Percentiles rank a stretch among this genome's conserved stretches.
These are phyloP conservation scores for Oceanites oceanicus DNA, from an alignment of 2,113 vertebrate genomes.

Conservation along the genomic window DNA sequence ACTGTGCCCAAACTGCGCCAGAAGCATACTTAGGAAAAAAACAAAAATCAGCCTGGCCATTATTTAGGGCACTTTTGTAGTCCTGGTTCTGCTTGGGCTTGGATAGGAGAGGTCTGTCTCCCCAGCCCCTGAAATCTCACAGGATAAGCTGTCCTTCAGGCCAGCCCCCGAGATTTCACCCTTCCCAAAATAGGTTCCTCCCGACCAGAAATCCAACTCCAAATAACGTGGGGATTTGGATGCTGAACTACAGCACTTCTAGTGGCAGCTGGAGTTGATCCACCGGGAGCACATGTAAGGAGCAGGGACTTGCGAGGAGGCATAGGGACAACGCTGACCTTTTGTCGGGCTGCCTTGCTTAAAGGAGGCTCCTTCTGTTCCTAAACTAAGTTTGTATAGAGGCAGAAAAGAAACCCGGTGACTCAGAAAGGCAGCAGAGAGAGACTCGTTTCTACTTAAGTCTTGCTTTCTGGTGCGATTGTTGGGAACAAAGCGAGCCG, in stretches of 20 bases:
- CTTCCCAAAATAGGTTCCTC: neutral
- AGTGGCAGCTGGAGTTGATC: neutral
- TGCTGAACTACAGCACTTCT: neutral
- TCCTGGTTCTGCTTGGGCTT: neutral
- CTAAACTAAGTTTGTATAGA: neutral
- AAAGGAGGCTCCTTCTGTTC: neutral
- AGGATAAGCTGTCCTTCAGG: neutral
- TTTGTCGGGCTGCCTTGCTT: neutral
- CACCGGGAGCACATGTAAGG: neutral
- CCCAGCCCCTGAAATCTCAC: neutral
- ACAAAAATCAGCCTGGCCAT: neutral
- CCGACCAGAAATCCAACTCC: neutral
- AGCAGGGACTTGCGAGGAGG: neutral
- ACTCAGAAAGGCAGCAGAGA: neutral
- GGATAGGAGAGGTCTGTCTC: neutral
- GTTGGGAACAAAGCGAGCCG: neutral
- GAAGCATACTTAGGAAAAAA: neutral
- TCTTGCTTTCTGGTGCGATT: neutral
- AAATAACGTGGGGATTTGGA: neutral
- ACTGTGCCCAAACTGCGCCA: rapidly evolving
- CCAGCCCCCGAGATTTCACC: neutral
- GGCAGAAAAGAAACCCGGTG: neutral
- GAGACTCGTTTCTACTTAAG: neutral
- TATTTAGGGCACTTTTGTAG: neutral
- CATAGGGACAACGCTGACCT: neutral